These are phyloP conservation scores for Hirundichthys speculiger DNA, from an alignment of 2,113 vertebrate species.

Conservation along the genomic window DNA sequence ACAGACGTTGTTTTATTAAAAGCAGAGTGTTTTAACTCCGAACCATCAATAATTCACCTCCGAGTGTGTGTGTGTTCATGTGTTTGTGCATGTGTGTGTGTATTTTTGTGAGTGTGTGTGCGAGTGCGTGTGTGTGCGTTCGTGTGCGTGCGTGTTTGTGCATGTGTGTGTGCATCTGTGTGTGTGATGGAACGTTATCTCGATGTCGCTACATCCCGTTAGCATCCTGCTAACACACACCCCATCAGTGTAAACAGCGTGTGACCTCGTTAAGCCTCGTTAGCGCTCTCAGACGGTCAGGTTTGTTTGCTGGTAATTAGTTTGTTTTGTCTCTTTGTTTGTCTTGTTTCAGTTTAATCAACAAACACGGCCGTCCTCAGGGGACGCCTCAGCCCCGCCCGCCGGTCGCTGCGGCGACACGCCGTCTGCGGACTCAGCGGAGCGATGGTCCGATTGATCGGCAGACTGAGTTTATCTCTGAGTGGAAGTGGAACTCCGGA, in stretches of 20 bases:
- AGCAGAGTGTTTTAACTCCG: constrained; percentile 39
- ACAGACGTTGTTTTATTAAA: constrained; percentile 39
- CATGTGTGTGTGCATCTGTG: too few species aligned
- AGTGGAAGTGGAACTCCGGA: constrained; percentile 4
- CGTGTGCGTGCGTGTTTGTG: too few species aligned
- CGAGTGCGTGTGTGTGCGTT: not conserved
- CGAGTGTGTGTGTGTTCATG: constrained; percentile 16
- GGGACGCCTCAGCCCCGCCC: not conserved
- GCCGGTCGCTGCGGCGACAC: constrained; percentile 18
- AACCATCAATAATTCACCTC: constrained; percentile 48
- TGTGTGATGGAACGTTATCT: constrained; percentile 30
- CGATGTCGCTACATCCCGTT: constrained; percentile 14
- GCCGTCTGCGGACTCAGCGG: not conserved
- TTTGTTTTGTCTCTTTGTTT: constrained; percentile 72
- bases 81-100: too few species aligned
- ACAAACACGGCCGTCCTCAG: constrained; percentile 38
- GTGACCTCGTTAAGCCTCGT: constrained; percentile 70
- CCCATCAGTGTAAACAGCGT: constrained; percentile 19
- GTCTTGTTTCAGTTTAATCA: constrained; percentile 60
- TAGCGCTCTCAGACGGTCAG: constrained; percentile 43
- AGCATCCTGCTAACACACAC: constrained; percentile 4
- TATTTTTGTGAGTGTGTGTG: too few species aligned
- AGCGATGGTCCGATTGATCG: constrained; percentile 34
- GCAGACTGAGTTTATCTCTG: constrained; percentile 11
- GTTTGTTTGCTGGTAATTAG: constrained; percentile 70